These are phyloP conservation scores for Athetis lepigone DNA, from an alignment of 2,888 invertebrate genomes.

Conservation along the genomic window DNA sequence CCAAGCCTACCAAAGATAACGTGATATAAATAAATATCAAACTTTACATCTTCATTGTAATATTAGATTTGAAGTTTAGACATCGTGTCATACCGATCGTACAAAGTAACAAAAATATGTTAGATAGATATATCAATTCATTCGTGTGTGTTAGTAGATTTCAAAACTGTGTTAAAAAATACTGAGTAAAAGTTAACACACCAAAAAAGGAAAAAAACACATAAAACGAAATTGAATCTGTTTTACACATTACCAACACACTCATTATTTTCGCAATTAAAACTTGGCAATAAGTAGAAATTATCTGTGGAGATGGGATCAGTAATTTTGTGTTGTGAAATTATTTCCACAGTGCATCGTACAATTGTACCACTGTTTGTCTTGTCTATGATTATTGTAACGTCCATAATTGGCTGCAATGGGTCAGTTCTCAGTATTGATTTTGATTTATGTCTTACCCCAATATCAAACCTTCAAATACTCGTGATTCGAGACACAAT, in stretches of 20 bases:
- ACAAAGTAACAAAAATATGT: too few relatives aligned
- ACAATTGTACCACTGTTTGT: slow-evolving; percentile 43
- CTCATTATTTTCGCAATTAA: slow-evolving; percentile 52
- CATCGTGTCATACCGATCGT: too few relatives aligned
- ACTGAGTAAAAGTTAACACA: slow-evolving; percentile 28
- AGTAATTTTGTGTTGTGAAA: slow-evolving; percentile 56
- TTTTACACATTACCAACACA: slow-evolving; percentile 34
- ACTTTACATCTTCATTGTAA: too few relatives aligned
- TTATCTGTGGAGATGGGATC: slow-evolving; percentile 48
- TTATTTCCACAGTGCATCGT: slow-evolving; percentile 33
- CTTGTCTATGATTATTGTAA: slow-evolving; percentile 42
- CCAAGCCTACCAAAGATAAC: too few relatives aligned
- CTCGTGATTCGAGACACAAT: too few relatives aligned
- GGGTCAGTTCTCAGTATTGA: slow-evolving; percentile 39
- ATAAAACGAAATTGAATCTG: slow-evolving; percentile 38
- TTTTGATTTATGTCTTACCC: slow-evolving; percentile 19
- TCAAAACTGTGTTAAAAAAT: neutral
- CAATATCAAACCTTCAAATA: slow-evolving; percentile 2
- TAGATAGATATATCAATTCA: neutral
- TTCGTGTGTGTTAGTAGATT: neutral
- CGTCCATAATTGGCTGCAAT: slow-evolving; percentile 42
- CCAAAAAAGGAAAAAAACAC: slow-evolving; percentile 30
- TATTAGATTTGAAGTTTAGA: too few relatives aligned
- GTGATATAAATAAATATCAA: too few relatives aligned
- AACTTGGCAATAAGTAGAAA: slow-evolving; percentile 47